Evolutionary conservation across 2,113 vertebrate species (phyloP).

Genomic region (Thermophis baileyi): DNA sequence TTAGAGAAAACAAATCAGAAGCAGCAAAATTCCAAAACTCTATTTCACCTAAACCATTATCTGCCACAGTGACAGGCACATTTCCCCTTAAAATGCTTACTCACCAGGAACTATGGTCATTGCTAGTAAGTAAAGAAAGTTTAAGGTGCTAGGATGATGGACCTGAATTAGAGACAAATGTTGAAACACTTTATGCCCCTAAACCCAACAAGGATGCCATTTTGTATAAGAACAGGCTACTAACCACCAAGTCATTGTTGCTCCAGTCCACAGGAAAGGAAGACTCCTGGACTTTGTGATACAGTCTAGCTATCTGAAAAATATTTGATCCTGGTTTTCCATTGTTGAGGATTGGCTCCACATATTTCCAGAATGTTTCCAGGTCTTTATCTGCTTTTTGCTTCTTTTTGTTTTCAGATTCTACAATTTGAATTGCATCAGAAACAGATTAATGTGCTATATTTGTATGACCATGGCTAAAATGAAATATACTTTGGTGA

Average conservation of each 20-base stretch:
- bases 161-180: neutral
- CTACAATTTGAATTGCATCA: conserved; percentile 45
- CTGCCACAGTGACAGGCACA: neutral
- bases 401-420: conserved; percentile 61
- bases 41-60: neutral
- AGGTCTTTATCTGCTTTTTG: conserved; percentile 60
- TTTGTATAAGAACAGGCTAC: conserved; percentile 23
- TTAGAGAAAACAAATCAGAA: neutral
- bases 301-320: conserved; percentile 75
- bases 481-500: neutral
- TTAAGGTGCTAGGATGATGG: neutral
- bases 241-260: conserved; percentile 73
- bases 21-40: neutral
- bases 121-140: neutral
- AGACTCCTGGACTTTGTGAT: conserved; percentile 65
- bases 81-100: neutral
- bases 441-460: neutral
- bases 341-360: conserved; percentile 78
- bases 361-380: conserved; percentile 82
- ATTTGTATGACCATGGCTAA: neutral
- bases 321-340: conserved; percentile 74
- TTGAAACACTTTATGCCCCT: neutral
- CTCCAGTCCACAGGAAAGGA: conserved; percentile 62
- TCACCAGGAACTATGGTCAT: neutral
- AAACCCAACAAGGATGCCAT: neutral